Evolutionary conservation across 2,888 invertebrate species (phyloP).

Genomic region (Philereme vetulata): DNA sequence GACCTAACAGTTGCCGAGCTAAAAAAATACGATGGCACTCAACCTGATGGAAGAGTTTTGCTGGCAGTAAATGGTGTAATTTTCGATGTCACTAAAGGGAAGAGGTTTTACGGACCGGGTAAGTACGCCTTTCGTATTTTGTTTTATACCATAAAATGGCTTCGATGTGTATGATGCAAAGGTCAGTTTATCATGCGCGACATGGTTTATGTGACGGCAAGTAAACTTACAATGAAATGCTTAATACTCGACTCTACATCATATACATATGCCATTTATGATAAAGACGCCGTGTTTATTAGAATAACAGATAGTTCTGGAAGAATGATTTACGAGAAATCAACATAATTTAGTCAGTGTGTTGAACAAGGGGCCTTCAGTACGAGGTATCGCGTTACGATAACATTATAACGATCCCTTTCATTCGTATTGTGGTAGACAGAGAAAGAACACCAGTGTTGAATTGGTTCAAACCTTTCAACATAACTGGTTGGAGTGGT

Average conservation of each 20-base stretch:
- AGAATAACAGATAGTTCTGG: constrained; percentile 19
- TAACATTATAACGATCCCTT: constrained; percentile 24
- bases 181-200: constrained; percentile 31
- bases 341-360: constrained; percentile 26
- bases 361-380: constrained; percentile 27
- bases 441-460: constrained; percentile 17
- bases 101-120: constrained; percentile 97
- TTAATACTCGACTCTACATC: too few species aligned
- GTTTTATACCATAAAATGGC: constrained; percentile 27
- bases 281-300: constrained; percentile 6
- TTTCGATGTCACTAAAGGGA: constrained; percentile 96
- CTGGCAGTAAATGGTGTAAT: constrained; percentile 97
- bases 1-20: constrained; percentile 96
- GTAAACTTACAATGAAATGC: too few species aligned
- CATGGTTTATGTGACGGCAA: too few species aligned
- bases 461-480: constrained; percentile 29
- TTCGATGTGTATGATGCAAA: constrained; percentile 32
- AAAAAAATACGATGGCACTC: constrained; percentile 91
- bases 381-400: constrained; percentile 22
- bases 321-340: constrained; percentile 25
- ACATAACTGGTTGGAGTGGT: constrained; percentile 43
- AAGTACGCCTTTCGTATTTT: constrained; percentile 53
- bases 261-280: too few species aligned
- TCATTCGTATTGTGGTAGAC: constrained; percentile 16
- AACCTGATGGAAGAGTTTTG: constrained; percentile 93